Percentiles rank a stretch among this genome's conserved stretches.
Evolutionary conservation across 2,113 vertebrate species (phyloP).

Genomic region (Syngnathus scovelli): DNA sequence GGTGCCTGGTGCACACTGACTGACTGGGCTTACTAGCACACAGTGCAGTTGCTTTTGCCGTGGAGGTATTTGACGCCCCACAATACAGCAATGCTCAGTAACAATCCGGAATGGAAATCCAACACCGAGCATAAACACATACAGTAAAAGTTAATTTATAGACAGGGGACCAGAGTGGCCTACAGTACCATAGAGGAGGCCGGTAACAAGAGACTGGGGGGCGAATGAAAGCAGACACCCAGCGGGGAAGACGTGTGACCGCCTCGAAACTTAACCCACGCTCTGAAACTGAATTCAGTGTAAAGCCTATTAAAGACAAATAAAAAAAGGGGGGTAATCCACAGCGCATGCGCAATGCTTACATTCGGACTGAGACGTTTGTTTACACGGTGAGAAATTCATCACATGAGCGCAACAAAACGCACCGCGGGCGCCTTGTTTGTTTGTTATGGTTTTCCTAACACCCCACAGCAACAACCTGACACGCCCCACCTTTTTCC

Average conservation of each 20-base stretch:
- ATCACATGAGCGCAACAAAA: slow-evolving; percentile 24
- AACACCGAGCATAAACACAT: slow-evolving; percentile 33
- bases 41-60: slow-evolving; percentile 3
- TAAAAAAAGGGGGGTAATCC: neutral
- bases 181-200: slow-evolving; percentile 22
- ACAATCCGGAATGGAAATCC: slow-evolving; percentile 1
- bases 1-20: neutral
- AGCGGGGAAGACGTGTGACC: slow-evolving; percentile 49
- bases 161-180: slow-evolving; percentile 35
- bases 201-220: slow-evolving; percentile 53
- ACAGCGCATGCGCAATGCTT: slow-evolving; percentile 8
- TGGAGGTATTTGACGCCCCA: slow-evolving; percentile 5
- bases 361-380: slow-evolving; percentile 5
- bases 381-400: slow-evolving; percentile 49
- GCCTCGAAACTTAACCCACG: slow-evolving; percentile 42
- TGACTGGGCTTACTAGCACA: slow-evolving; percentile 2
- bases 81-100: neutral
- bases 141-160: slow-evolving; percentile 26
- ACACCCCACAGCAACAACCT: neutral
- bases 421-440: neutral
- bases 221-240: slow-evolving; percentile 57
- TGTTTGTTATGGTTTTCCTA: neutral
- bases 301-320: slow-evolving; percentile 24
- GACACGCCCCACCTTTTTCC: neutral
- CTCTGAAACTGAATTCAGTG: slow-evolving; percentile 31